Base-by-base conservation (phyloP, 2,113 vertebrate genomes). In the Trichechus manatus region DNA sequence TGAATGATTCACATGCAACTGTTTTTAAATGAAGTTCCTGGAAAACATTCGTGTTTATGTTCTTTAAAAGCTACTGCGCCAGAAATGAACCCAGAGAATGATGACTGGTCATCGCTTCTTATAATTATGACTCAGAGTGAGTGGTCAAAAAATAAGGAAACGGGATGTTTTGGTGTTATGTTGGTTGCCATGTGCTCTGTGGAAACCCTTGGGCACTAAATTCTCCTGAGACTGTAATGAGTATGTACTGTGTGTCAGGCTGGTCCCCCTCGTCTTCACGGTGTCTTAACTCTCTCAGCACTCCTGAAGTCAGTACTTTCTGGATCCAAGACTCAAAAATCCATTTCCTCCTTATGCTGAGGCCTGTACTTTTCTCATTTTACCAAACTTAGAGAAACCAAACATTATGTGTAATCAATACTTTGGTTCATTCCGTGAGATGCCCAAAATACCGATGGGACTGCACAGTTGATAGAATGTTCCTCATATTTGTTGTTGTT, bases 391-490 rank as follows among this genome's bases (percentile, higher is more conserved):
- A 25, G 56, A 64, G 66, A 61, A 61, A 36, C 3, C 0, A 23
- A 9, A 56, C 5, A 1, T 14, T 5, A 1, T 9, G 4, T 23
- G 27, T 42, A 6, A 36, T 74, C 17, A 89, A 33, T n/a, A 7
- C 61, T 42, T 10, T 14, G 3, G 7, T 6, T 44, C 22, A 3
- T 29, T 53, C 25, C 14, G 0, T 0, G 7, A n/a, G 10, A 9
- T 36, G 6, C 33, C 29, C 3, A 9, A 1, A 64, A 3, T 8
- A 39, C 5, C 0, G 5, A 31, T 4, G 4, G 44, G 47, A 9
- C 7, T 53, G 6, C 50, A 1, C 2, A 0, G 36, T 15, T 64
- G 29, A 1, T 1, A 0, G 0, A 0, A 2, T 9, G 5, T 29
- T 10, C 17, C 20, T 19, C 50, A 4, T 6, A 0, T 25, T 39